Evolutionary conservation across 2,888 invertebrate genomes (phyloP).

Genomic region (Pandemis heparana): DNA sequence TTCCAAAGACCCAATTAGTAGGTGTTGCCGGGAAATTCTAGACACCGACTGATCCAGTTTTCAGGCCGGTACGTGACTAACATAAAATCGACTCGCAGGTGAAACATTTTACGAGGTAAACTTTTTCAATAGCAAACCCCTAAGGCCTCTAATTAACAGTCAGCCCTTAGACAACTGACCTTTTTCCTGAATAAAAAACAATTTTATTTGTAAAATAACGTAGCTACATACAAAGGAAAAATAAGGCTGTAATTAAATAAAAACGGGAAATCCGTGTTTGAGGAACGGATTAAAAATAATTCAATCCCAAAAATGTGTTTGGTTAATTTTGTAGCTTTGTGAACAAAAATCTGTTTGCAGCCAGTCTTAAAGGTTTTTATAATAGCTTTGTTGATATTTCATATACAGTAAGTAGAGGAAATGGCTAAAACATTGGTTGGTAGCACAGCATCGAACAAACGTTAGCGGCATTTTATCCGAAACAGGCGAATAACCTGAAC

Average conservation of each 20-base stretch:
- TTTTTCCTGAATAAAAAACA: conserved; percentile 29
- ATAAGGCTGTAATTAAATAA: conserved; percentile 15
- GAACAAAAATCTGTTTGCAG: not conserved
- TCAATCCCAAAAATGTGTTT: not conserved
- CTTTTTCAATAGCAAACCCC: conserved; percentile 22
- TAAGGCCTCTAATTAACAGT: conserved; percentile 28
- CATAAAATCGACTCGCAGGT: conserved; percentile 24
- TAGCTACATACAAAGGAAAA: conserved; percentile 1
- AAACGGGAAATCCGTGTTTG: conserved; percentile 29
- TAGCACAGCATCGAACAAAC: not conserved
- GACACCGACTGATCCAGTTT: conserved; percentile 11
- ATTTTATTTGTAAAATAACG: conserved; percentile 14
- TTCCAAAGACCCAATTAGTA: not conserved
- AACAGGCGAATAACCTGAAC: not conserved
- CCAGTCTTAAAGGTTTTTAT: not conserved
- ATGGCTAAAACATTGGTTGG: not conserved
- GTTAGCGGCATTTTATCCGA: not conserved
- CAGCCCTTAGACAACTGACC: conserved; percentile 16
- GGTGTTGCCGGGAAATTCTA: not conserved
- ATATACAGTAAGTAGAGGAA: not conserved
- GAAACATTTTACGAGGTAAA: conserved; percentile 20
- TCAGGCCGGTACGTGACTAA: conserved; percentile 11
- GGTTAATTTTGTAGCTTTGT: not conserved
- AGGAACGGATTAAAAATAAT: conserved; percentile 11
- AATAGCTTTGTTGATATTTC: not conserved